phyloP scores from a whole-genome alignment of 2,113 vertebrate species.

The Cheirogaleus medius region DNA sequence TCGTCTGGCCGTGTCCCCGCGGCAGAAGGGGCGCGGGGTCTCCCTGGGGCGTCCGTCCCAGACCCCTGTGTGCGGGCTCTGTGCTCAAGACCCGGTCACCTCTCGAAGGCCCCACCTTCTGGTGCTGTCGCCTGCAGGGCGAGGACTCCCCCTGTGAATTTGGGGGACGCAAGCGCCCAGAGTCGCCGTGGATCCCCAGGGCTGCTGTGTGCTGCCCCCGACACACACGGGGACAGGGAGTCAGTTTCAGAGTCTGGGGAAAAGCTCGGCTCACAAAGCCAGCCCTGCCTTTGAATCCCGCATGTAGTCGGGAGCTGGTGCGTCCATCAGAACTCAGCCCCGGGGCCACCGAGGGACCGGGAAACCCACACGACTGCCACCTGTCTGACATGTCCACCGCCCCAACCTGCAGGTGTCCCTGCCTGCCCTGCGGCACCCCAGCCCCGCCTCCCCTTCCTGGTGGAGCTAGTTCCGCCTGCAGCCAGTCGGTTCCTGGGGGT shows the following conservation, averaged over 20 bases:
- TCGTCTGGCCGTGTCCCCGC: background rate
- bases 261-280: background rate
- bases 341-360: fast-evolving
- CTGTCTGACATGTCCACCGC: background rate
- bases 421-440: background rate
- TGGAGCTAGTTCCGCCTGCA: background rate
- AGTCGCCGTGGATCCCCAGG: background rate
- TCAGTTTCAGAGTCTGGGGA: background rate
- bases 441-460: background rate
- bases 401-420: background rate
- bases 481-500: background rate
- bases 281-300: background rate
- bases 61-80: background rate
- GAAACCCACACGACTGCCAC: background rate
- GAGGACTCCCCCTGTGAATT: background rate
- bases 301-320: background rate
- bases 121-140: background rate
- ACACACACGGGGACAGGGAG: too few relatives aligned
- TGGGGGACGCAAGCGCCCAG: background rate
- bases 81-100: background rate
- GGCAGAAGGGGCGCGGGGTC: fast-evolving
- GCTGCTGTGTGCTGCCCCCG: background rate
- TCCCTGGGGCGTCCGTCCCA: background rate
- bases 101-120: background rate
- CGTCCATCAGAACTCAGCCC: background rate